Percentiles rank a stretch among this genome's conserved stretches.
Evolutionary conservation across 2,888 invertebrate genomes (phyloP).

Genomic region (Invenusta paracnida): DNA sequence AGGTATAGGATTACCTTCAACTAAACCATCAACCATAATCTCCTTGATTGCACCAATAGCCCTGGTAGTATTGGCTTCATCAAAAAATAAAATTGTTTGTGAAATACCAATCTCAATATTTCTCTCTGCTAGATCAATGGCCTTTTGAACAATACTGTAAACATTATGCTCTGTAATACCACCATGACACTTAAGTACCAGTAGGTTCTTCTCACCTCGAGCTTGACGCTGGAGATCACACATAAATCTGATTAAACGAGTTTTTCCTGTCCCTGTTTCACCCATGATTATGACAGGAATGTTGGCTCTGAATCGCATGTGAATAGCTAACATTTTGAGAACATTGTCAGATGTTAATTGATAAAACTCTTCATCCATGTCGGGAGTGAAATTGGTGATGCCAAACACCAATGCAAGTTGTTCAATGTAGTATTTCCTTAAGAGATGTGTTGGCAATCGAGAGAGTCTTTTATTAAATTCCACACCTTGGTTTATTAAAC

Average conservation of each 20-base stretch:
- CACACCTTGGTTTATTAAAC: not conserved
- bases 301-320: conserved; percentile 41
- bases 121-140: not conserved
- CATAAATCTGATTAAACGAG: conserved; percentile 19
- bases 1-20: conserved; percentile 27
- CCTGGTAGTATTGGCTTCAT: conserved; percentile 44
- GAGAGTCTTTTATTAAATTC: not conserved
- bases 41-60: conserved; percentile 44
- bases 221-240: not conserved
- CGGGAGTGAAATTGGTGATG: not conserved
- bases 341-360: conserved; percentile 44
- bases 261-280: conserved; percentile 37
- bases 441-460: not conserved
- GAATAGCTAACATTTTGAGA: conserved; percentile 45
- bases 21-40: conserved; percentile 42
- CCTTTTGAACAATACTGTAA: not conserved
- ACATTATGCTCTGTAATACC: conserved; percentile 25
- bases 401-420: not conserved
- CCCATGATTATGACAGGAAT: conserved; percentile 39
- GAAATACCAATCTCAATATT: not conserved
- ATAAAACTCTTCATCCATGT: not conserved
- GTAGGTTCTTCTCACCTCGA: not conserved
- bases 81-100: conserved; percentile 41
- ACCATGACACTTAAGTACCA: conserved; percentile 1
- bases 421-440: not conserved